These are phyloP conservation scores for Ormyrus rosae DNA, from an alignment of 2,888 invertebrate genomes.

Conservation along the genomic window DNA sequence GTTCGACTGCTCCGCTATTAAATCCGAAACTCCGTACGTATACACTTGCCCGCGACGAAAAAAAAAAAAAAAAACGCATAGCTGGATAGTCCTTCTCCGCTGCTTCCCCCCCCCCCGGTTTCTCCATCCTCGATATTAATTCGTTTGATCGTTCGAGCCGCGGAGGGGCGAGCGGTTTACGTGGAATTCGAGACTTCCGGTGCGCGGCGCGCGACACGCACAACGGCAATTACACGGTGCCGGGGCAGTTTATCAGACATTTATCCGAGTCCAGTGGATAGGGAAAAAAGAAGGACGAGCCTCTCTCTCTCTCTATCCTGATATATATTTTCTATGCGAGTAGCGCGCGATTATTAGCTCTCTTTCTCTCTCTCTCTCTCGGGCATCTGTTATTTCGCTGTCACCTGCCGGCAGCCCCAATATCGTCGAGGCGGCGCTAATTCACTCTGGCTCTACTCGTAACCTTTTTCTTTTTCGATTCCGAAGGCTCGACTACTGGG, in stretches of 20 bases:
- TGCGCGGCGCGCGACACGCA: constrained; percentile 68
- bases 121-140: not conserved
- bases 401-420: not conserved
- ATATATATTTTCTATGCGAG: constrained; percentile 62
- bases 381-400: constrained; percentile 51
- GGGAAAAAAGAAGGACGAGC: constrained; percentile 43
- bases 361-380: constrained; percentile 7
- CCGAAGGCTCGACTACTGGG: not conserved
- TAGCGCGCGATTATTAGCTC: constrained; percentile 58
- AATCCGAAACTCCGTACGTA: too few species aligned
- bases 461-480: not conserved
- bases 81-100: too few species aligned
- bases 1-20: too few species aligned
- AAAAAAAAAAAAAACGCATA: too few species aligned
- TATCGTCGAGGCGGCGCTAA: too few species aligned
- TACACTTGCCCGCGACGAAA: too few species aligned
- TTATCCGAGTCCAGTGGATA: constrained; percentile 62
- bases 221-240: constrained; percentile 73
- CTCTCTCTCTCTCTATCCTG: too few species aligned
- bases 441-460: too few species aligned
- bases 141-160: constrained; percentile 17
- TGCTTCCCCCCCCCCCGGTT: not conserved
- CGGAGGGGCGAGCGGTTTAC: constrained; percentile 5
- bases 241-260: constrained; percentile 72
- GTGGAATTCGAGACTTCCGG: constrained; percentile 33